Evolutionary conservation across 2,888 invertebrate species (phyloP).

Genomic region (Esperia sulphurella): DNA sequence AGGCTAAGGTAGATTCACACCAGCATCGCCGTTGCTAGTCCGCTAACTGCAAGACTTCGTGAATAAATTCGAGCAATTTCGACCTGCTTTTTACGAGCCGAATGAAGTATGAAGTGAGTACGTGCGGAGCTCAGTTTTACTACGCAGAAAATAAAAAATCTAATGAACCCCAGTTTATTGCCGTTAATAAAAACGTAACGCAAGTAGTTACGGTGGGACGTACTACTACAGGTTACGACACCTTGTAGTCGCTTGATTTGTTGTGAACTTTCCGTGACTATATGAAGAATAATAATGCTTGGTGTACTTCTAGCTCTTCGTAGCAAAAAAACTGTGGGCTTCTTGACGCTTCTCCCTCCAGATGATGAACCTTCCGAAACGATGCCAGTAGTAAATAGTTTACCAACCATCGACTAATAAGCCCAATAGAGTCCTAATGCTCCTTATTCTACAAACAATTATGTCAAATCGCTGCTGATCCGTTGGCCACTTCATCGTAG

Average conservation of each 20-base stretch:
- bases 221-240: conserved; percentile 32
- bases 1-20: neutral
- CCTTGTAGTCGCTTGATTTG: conserved; percentile 33
- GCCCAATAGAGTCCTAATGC: no score
- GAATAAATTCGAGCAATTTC: conserved; percentile 58
- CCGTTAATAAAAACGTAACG: conserved; percentile 53
- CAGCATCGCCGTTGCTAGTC: neutral
- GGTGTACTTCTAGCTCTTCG: no score
- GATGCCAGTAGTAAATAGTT: no score
- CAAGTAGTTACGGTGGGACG: conserved; percentile 23
- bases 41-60: conserved; percentile 24
- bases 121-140: conserved; percentile 52
- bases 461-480: no score
- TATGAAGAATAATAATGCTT: no score
- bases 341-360: no score
- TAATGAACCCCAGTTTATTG: conserved; percentile 57
- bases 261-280: conserved; percentile 15
- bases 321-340: no score
- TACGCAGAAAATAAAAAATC: conserved; percentile 53
- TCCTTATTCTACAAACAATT: no score
- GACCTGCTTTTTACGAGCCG: conserved; percentile 51
- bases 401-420: no score
- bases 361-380: no score
- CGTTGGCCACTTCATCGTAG: no score
- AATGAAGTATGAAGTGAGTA: conserved; percentile 56